phyloP scores from a whole-genome alignment of 2,113 vertebrate species.

The Irena cyanogastra region DNA sequence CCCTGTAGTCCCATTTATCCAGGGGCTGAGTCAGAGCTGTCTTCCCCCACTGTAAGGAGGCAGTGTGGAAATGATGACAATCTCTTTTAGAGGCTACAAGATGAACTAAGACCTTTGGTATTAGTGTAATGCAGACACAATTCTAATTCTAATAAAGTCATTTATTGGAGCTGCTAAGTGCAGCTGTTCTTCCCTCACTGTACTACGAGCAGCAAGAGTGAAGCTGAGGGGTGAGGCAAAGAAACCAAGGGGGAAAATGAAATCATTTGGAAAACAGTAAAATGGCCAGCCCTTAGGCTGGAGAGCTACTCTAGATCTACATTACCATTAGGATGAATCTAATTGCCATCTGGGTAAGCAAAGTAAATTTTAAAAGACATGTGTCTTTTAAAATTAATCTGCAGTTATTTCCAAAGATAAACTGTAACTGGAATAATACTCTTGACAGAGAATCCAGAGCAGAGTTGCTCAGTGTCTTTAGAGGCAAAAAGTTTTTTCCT shows the following conservation, averaged over 20 bases:
- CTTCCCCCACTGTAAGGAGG: not conserved
- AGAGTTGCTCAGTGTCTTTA: not conserved
- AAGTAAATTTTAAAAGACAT: not conserved
- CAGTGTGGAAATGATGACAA: slow-evolving; percentile 10
- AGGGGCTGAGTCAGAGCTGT: slow-evolving; percentile 15
- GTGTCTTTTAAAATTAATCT: not conserved
- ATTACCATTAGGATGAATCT: not conserved
- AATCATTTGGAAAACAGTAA: slow-evolving; percentile 33
- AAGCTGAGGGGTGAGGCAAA: not conserved
- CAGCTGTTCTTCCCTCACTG: slow-evolving; percentile 19
- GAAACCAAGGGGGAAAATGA: slow-evolving; percentile 7
- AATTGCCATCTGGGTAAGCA: slow-evolving; percentile 17
- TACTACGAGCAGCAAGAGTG: not conserved
- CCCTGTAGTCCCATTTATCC: not conserved
- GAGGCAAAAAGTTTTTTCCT: not conserved
- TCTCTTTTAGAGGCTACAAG: not conserved
- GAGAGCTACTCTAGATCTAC: not conserved
- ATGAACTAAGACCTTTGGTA: slow-evolving; percentile 15
- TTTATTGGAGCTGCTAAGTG: slow-evolving; percentile 10
- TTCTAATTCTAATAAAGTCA: slow-evolving; percentile 20
- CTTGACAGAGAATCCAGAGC: not conserved
- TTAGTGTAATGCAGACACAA: not conserved
- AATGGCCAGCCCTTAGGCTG: not conserved
- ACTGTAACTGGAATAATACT: not conserved
- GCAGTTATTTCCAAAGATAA: not conserved